A percentile compares a stretch with the other conserved stretches of the same genome.
These are phyloP conservation scores for Papio anubis DNA, from an alignment of 2,113 vertebrate species.

Conservation along the genomic window DNA sequence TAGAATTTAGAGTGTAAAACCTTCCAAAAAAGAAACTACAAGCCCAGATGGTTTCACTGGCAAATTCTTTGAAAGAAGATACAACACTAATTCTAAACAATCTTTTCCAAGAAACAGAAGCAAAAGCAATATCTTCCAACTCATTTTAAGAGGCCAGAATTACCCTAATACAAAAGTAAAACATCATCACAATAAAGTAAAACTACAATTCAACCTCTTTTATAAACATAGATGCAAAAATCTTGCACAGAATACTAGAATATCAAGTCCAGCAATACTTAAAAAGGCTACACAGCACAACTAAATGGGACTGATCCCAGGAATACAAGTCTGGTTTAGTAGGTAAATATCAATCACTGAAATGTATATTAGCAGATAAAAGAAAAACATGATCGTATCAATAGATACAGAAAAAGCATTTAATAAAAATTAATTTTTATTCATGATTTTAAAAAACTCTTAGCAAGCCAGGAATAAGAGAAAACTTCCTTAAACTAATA, in stretches of 20 bases:
- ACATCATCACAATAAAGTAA: background rate
- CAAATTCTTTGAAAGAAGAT: background rate
- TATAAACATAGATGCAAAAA: background rate
- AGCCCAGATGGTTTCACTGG: background rate
- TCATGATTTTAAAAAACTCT: background rate
- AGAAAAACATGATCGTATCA: background rate
- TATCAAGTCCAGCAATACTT: background rate
- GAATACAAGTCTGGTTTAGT: background rate
- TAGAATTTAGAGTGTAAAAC: background rate
- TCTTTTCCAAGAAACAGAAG: background rate
- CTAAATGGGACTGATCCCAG: background rate
- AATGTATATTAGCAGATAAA: background rate
- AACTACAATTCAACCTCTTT: background rate
- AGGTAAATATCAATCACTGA: background rate
- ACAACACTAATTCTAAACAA: background rate
- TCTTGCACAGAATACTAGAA: background rate
- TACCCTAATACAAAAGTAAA: background rate
- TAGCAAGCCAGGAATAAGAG: background rate
- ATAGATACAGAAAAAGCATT: background rate
- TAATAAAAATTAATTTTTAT: background rate
- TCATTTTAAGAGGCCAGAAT: background rate
- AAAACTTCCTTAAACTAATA: background rate
- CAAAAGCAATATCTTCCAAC: background rate
- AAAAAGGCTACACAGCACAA: background rate
- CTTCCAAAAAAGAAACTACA: background rate